Base-by-base conservation (phyloP, 2,888 invertebrate species). In the Zygogramma bicolorata region DNA sequence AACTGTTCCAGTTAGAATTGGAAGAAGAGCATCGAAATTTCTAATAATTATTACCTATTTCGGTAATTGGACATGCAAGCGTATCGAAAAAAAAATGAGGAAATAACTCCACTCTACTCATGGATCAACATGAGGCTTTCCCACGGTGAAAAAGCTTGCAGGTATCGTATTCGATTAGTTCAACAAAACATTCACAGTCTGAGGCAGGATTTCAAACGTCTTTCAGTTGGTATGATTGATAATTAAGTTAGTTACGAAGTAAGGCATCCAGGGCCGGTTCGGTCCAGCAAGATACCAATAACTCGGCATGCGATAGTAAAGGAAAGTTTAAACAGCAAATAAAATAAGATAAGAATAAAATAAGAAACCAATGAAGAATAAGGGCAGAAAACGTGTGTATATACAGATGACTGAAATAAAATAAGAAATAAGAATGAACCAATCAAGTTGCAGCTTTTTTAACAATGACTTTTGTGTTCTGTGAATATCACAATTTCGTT, bases 131-230 rank as follows among this genome's bases (percentile, higher is more conserved):
- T 65, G 59, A 72, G 22, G 46, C 59, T 62, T 72, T 72, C 71
- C 68, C 71, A 72, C 71, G 68, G 67, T 71, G 67, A 63, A 68
- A 63, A 67, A 67, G 49, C 59, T 29, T 34, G 38, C 58, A 72
- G 65, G 59, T 61, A 68, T 49, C 63, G 18, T 13, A 63, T 63
- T 63, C 63, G 29, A 63, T 31, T 20, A 15, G 15, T 25, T 0
- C 10, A 6, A 63, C 13, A 29, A 42, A 27, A 53, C 53, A 46
- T 46, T 22, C 20, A 46, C 18, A 20, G 46, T 46, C 20, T 46
- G 20, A 20, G 53, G 22, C 53, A 53, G 25, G n/a, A 53, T 53
- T 53, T 53, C 53, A 7, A 53, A 53, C 53, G 15, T 15, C 13
- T 25, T n/a, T 53, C 53, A 53, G 13, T 53, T 53, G 13, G n/a